A percentile compares a stretch with the other conserved stretches of the same genome.
These are phyloP conservation scores for Eutrigla gurnardus DNA, from an alignment of 2,797 vertebrate species.

Conservation along the genomic window DNA sequence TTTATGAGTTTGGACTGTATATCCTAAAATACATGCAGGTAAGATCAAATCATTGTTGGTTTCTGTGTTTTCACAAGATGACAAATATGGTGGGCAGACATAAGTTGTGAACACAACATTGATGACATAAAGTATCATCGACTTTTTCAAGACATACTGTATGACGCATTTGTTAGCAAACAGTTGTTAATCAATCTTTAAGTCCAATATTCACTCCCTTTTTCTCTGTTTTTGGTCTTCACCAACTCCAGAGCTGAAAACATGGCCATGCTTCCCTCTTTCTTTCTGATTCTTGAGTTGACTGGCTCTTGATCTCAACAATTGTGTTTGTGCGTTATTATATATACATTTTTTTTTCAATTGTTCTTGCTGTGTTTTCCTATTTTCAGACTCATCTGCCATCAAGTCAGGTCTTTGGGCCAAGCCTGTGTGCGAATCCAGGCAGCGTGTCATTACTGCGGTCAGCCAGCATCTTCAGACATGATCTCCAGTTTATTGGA, in stretches of 20 bases:
- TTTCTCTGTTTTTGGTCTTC: no score
- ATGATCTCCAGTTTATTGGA: conserved; percentile 71
- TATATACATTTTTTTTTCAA: background rate
- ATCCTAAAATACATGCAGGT: no score
- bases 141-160: background rate
- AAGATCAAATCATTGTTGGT: background rate
- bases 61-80: background rate
- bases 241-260: no score
- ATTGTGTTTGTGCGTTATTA: no score
- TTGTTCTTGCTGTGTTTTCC: background rate
- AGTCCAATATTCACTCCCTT: no score
- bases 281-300: background rate
- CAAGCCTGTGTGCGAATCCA: background rate
- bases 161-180: background rate
- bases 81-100: background rate
- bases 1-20: no score
- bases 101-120: background rate
- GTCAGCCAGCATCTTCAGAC: conserved; percentile 54
- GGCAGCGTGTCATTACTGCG: conserved; percentile 39
- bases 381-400: conserved; percentile 13
- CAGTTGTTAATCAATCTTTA: background rate
- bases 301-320: background rate
- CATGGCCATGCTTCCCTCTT: background rate
- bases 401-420: background rate
- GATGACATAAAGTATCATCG: background rate